Base-by-base conservation (phyloP, 2,797 vertebrate species). In the Gallinago stenura region DNA sequence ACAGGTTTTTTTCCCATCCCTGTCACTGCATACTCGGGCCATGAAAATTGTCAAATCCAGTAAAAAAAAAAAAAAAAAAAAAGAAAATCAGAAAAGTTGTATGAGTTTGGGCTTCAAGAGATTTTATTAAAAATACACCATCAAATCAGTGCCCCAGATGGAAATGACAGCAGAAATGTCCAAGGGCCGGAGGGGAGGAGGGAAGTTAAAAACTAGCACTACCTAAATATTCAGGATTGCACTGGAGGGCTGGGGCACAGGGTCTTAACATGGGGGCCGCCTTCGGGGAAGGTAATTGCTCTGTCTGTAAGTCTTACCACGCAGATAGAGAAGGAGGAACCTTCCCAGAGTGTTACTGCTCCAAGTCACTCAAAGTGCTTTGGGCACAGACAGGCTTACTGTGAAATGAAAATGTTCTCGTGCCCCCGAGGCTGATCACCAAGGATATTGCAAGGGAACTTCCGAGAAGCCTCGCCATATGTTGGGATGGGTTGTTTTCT, bases 161-260 rank as follows among this genome's bases (percentile, higher is more conserved):
- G 68, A 94, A 95, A 85, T 41, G 93, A 96, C 95, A 95, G 83
- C 58, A 89, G 79, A 91, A 91, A 95, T 89, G 90, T 85, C 76
- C 43, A 78, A 81, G 50, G 71, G 71, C 90, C 0, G 0, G 37
- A 71, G 64, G 71, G 68, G 33, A 83, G 25, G 30, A 85, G 54
- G 54, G 45, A 89, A 83, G 53, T 54, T 83, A 65, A 93, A 95
- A 84, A 56, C 45, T 35, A 1, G 0, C 35, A 20, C 73, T 95
- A 77, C 90, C 81, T 95, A 87, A 92, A 71, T 80, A 46, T 65
- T 85, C 88, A 80, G 95, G 88, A 89, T 93, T 83, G 83, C 0
- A 18, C 83, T 62, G 77, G 24, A 90, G 75, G 88, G 91, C 77
- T 65, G 83, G 61, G 81, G 68, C 61, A 35, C 35, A 18, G 33